Evolutionary conservation across 2,888 invertebrate species (phyloP), one percentile per base, ranked within the genome.

Genomic region (Drosophila ustulata): DNA sequence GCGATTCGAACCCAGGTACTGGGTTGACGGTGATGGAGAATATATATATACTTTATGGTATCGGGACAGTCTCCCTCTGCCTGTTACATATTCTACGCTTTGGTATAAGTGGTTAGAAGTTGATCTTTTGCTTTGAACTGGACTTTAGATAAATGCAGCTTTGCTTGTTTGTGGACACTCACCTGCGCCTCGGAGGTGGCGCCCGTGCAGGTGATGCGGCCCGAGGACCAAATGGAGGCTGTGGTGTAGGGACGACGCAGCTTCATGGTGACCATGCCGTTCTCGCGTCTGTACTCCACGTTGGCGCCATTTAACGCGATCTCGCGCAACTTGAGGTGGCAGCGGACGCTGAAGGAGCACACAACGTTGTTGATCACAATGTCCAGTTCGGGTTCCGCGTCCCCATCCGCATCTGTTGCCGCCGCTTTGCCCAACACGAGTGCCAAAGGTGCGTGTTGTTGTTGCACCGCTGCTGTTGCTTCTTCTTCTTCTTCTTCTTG

Each of bases 191-290:
- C 82, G 2, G 82, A 83, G 18, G 79, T 88, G 57, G 89, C 83
- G 4, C 86, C 86, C 1, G 90, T 90, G 18, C 89, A 87, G 5
- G 89, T 98, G 66, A 99, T 95, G 92, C 99, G 98, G 3, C 99
- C 99, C 62, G 99, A 99, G 58, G 98, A 99, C 98, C 99, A 99
- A 90, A 99, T 98, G 78, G 98, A 98, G 41, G 99, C 99, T 52
- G 99, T 99, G 49, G 98, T 97, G 90, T 96, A 96, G 6, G 99
- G 99, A 90, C 96, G 96, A 71, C 99, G 94, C 78, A 99, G 93
- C 93, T 99, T 99, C 98, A 99, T 99, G 64, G 98, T 98, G 69
- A 99, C 96, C 97, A 99, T 98, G 89, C 98, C 98, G 93, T 98
- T 97, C 93, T 98, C 98, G 89, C 97, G 95, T 73, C 97, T 96